phyloP scores from a whole-genome alignment of 2,888 invertebrate genomes.

The Sminthurinus aureus region DNA sequence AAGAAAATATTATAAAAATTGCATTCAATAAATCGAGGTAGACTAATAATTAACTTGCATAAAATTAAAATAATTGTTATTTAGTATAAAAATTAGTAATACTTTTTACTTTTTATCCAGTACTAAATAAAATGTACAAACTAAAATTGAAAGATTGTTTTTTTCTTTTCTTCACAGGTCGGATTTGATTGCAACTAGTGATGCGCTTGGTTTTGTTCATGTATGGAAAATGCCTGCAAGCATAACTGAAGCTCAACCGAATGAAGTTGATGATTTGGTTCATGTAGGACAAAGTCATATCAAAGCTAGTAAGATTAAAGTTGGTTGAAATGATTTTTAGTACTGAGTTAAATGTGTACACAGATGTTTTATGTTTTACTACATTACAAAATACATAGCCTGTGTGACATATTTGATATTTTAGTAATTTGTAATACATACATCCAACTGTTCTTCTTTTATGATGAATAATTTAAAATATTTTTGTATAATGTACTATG shows the following conservation, averaged over 20 bases:
- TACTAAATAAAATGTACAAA: not conserved
- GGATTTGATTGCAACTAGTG: constrained; percentile 47
- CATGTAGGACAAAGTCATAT: constrained; percentile 28
- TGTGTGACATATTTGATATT: too few species aligned
- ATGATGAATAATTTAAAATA: too few species aligned
- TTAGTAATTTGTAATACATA: too few species aligned
- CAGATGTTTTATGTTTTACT: too few species aligned
- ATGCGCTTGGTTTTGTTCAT: constrained; percentile 47
- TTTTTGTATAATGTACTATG: too few species aligned
- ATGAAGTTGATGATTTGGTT: constrained; percentile 37
- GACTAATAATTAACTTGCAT: not conserved
- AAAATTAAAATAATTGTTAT: not conserved
- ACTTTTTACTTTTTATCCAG: not conserved
- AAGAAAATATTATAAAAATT: constrained; percentile 27
- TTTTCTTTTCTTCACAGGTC: constrained; percentile 13
- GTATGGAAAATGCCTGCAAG: constrained; percentile 55
- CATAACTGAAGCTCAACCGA: constrained; percentile 4
- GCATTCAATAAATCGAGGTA: constrained; percentile 36
- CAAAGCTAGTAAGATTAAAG: not conserved
- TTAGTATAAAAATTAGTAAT: not conserved
- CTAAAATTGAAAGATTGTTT: not conserved
- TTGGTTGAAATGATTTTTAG: not conserved
- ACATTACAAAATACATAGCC: too few species aligned
- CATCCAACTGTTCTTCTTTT: too few species aligned
- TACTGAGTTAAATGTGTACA: not conserved